These are phyloP conservation scores for Leucoma salicis DNA, from an alignment of 2,888 invertebrate species.

Conservation along the genomic window DNA sequence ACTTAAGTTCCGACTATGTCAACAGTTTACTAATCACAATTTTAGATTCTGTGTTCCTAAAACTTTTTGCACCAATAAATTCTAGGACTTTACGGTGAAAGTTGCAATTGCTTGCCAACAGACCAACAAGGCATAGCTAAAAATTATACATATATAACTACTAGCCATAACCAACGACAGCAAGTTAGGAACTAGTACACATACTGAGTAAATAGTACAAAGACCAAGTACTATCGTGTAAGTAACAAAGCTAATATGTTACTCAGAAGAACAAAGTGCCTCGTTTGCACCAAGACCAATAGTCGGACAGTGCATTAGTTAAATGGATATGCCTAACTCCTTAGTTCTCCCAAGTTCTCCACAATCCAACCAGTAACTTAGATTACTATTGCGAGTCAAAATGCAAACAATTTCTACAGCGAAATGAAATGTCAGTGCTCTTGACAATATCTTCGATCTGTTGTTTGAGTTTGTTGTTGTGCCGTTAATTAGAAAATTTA, in stretches of 20 bases:
- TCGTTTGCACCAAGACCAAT: constrained; percentile 76
- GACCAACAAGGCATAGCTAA: too few species aligned
- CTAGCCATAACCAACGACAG: too few species aligned
- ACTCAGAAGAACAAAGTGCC: constrained; percentile 68
- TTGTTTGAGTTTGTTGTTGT: background rate
- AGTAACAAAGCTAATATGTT: constrained; percentile 62
- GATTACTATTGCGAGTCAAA: constrained; percentile 65
- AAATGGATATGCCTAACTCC: constrained; percentile 72
- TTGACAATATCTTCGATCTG: constrained; percentile 36
- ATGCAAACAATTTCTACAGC: constrained; percentile 57
- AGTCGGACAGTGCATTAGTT: constrained; percentile 79
- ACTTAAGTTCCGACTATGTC: too few species aligned
- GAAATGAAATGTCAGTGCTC: constrained; percentile 59
- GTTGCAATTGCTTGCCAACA: too few species aligned
- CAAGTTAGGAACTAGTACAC: constrained; percentile 21
- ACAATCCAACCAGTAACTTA: constrained; percentile 72
- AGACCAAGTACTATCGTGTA: constrained; percentile 35
- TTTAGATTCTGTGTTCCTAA: too few species aligned
- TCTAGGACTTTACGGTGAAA: too few species aligned
- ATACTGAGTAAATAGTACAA: constrained; percentile 41
- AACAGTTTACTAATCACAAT: too few species aligned
- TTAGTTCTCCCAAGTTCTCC: constrained; percentile 68
- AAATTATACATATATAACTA: too few species aligned
- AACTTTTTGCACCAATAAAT: too few species aligned
- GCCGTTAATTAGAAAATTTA: background rate